Conservation (phyloP, 2,113 vertebrate species). For the Amia ocellicauda region DNA sequence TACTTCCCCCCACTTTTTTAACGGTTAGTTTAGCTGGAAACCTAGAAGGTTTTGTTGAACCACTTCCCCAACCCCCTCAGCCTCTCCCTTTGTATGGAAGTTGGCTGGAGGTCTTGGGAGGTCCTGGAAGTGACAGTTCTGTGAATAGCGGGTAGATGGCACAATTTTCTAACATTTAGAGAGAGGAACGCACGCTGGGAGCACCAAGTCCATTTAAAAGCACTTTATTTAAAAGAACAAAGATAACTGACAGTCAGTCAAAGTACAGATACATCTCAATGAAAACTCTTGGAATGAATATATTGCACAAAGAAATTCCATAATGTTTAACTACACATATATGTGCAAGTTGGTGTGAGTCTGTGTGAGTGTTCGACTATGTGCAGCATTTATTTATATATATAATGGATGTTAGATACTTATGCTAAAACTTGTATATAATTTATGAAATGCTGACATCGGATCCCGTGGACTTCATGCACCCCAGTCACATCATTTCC, state of each 20-base stretch:
- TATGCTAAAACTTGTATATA: not conserved
- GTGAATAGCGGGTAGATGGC: conserved; percentile 98
- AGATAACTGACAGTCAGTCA: conserved; percentile 73
- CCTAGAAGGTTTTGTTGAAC: conserved; percentile 32
- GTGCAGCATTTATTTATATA: conserved; percentile 15
- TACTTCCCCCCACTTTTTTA: conserved; percentile 21
- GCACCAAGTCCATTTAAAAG: conserved; percentile 82
- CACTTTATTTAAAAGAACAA: conserved; percentile 84
- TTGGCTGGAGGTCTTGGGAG: conserved; percentile 78
- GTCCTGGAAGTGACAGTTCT: conserved; percentile 92
- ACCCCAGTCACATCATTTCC: too few relatives aligned
- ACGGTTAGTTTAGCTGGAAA: conserved; percentile 14
- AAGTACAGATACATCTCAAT: conserved; percentile 78
- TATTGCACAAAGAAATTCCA: conserved; percentile 16
- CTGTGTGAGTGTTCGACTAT: not conserved
- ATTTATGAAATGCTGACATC: too few relatives aligned
- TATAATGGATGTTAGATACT: not conserved
- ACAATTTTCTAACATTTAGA: conserved; percentile 99
- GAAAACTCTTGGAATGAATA: conserved; percentile 67
- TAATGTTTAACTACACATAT: conserved; percentile 25
- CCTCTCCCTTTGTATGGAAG: conserved; percentile 67
- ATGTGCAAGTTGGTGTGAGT: not conserved
- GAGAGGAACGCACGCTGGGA: conserved; percentile 73
- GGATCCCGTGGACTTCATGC: too few relatives aligned
- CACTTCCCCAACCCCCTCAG: conserved; percentile 39